Base-by-base conservation (phyloP, 2,888 invertebrate species). In the Copidosoma aretas region DNA sequence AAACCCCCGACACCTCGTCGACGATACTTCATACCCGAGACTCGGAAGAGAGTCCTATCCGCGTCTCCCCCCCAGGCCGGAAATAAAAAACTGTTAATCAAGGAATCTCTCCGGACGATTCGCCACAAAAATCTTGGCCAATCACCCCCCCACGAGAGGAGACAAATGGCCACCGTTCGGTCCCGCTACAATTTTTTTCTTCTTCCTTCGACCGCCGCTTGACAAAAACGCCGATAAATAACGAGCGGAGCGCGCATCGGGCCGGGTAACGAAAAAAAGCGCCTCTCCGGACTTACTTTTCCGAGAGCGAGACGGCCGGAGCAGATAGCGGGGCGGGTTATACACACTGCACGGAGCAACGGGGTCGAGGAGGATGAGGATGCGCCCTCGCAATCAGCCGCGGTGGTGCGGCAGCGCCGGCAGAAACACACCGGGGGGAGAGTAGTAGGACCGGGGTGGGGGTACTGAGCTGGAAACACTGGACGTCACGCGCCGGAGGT, bases 311-410 rank as follows among this genome's bases (percentile, higher is more conserved):
- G 53, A 49, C 17, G 43, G 8, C 52, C 41, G 51, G 57, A 49
- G n/a, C 43, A 61, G 61, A 25, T 49, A 19, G 53, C 46, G 39
- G 49, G 46, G 4, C 32, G 58, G 19, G 14, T 10, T 19, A 19
- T 10, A 14, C 10, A 22, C 5, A 41, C 21, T n/a, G 63, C 21
- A 56, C 24, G 54, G 56, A 56, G 54, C 54, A 61, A 41, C 39
- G 41, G 14, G 41, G 14, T 8, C 41, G 57, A 46, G 59, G 46
- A 59, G 21, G n/a, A 43, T 12, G 41, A 54, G 41, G 68, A 67
- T 64, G 69, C 67, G 66, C 66, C 67, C 79, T 79, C 81, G 77
- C 77, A 80, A 79, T 79, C 77, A 61, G 68, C 71, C 64, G 65
- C 63, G 67, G 63, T 32, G 65, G 56, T n/a, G n/a, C 62, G 59